Evolutionary conservation across 2,113 vertebrate genomes (phyloP).

Genomic region (cattle (Bos taurus)): DNA sequence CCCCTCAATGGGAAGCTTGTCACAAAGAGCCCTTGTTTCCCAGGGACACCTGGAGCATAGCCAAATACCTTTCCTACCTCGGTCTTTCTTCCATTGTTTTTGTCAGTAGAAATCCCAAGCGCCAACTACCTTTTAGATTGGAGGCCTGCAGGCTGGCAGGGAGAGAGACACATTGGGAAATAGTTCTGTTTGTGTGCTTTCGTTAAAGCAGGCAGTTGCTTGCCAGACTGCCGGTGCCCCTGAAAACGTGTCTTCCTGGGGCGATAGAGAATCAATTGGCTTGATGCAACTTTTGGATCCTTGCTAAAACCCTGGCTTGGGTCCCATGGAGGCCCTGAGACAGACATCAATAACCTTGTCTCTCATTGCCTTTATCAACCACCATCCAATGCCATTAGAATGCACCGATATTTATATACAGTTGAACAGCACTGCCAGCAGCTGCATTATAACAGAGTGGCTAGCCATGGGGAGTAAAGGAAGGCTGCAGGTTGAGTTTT

Average conservation of each 20-base stretch:
- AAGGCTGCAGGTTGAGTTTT: not conserved
- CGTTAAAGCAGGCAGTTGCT: not conserved
- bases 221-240: constrained; percentile 16
- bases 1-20: not conserved
- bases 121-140: not conserved
- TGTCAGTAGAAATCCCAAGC: not conserved
- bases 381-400: constrained; percentile 12
- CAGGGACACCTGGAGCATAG: not conserved
- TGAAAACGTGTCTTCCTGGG: constrained; percentile 20
- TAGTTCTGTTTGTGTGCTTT: not conserved
- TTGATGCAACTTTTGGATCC: constrained; percentile 60
- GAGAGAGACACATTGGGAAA: not conserved
- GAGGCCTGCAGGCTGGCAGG: constrained; percentile 4
- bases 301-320: constrained; percentile 46
- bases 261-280: constrained; percentile 59
- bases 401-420: constrained; percentile 40
- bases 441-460: not conserved
- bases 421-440: not conserved
- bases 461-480: not conserved
- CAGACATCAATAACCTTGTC: constrained; percentile 66
- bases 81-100: not conserved
- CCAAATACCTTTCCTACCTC: not conserved
- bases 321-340: constrained; percentile 47
- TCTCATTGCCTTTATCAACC: constrained; percentile 42
- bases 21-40: not conserved